Conservation (phyloP, 2,888 invertebrate species). For the Alsophila aescularia region DNA sequence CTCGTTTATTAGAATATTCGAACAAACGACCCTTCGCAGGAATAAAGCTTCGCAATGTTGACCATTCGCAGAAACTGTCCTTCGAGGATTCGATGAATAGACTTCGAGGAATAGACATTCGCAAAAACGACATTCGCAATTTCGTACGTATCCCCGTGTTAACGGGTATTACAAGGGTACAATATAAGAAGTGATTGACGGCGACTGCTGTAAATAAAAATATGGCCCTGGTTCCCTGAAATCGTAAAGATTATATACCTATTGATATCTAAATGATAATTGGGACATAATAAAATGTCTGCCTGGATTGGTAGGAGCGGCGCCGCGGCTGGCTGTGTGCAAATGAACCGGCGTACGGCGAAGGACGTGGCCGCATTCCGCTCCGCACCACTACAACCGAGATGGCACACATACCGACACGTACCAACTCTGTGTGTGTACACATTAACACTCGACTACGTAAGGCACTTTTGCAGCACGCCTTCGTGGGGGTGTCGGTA, state of each 20-base stretch:
- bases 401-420: constrained; percentile 77
- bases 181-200: constrained; percentile 26
- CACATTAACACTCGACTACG: constrained; percentile 63
- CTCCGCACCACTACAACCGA: constrained; percentile 67
- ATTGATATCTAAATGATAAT: constrained; percentile 65
- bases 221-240: constrained; percentile 35
- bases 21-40: too few relatives aligned
- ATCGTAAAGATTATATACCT: constrained; percentile 40
- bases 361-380: constrained; percentile 84
- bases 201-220: constrained; percentile 39
- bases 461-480: constrained; percentile 66
- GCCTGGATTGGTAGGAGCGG: constrained; percentile 60
- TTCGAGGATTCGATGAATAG: too few relatives aligned
- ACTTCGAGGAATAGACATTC: too few relatives aligned
- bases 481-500: constrained; percentile 53
- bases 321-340: constrained; percentile 73
- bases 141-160: too few relatives aligned
- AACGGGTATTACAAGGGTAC: constrained; percentile 22
- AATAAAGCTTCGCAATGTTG: too few relatives aligned
- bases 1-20: too few relatives aligned
- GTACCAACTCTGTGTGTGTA: constrained; percentile 56
- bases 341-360: constrained; percentile 79
- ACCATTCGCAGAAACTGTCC: too few relatives aligned
- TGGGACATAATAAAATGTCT: constrained; percentile 72
- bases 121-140: too few relatives aligned